phyloP scores from a whole-genome alignment of 2,797 vertebrate species.

The Acridotheres tristis region DNA sequence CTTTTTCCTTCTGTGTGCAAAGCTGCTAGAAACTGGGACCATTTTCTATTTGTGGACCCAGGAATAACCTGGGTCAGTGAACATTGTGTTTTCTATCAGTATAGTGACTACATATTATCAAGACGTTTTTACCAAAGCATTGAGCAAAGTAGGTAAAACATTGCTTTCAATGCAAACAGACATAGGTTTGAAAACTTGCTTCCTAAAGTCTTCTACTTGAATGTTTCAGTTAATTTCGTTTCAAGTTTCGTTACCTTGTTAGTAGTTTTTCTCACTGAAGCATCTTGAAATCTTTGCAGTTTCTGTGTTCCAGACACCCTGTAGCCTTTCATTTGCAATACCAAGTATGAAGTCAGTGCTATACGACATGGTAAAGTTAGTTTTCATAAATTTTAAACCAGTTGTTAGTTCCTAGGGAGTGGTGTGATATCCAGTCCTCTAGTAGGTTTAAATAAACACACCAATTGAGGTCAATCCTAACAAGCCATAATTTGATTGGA shows the following conservation, averaged over 20 bases:
- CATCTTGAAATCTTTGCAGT: not conserved
- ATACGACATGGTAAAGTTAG: not conserved
- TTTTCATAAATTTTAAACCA: not conserved
- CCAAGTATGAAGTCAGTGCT: not conserved
- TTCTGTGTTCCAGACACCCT: not conserved
- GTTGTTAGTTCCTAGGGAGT: not conserved
- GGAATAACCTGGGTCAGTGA: not conserved
- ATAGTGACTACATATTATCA: not conserved
- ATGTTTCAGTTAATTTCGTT: not conserved
- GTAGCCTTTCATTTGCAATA: not conserved
- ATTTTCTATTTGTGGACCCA: not conserved
- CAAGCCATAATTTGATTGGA: not conserved
- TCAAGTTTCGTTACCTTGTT: not conserved
- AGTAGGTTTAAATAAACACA: not conserved
- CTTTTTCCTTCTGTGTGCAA: not conserved
- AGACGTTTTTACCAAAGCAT: not conserved
- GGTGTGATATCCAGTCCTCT: not conserved
- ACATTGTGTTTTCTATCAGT: not conserved
- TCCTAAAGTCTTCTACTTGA: not conserved
- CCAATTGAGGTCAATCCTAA: not conserved
- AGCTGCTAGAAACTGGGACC: not conserved
- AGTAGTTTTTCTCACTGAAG: not conserved
- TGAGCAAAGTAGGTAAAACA: not conserved
- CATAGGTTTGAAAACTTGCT: not conserved
- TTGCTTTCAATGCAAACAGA: not conserved